Evolutionary conservation across 1,140 invertebrate genomes (phyloP).

Genomic region (Lanistes nyassanus): DNA sequence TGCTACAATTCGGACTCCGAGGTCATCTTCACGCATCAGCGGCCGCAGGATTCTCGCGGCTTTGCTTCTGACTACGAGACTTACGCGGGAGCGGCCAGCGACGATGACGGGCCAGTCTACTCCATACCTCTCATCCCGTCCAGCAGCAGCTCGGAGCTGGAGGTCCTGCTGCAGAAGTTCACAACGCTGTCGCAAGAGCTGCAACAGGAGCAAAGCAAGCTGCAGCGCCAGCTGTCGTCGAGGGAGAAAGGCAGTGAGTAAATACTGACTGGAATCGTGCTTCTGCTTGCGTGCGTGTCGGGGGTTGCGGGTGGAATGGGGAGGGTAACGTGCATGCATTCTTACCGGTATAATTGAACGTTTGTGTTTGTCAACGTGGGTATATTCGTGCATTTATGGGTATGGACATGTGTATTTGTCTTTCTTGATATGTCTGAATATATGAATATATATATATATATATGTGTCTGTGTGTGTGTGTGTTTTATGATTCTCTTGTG

Average conservation of each 20-base stretch:
- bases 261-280: too few relatives aligned
- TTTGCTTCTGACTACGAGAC: constrained; percentile 62
- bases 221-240: constrained; percentile 64
- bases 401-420: not conserved
- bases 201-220: constrained; percentile 63
- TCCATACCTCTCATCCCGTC: constrained; percentile 55
- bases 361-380: constrained; percentile 5
- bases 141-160: constrained; percentile 58
- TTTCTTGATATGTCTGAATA: not conserved
- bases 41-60: constrained; percentile 70
- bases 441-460: constrained; percentile 3
- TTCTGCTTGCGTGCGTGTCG: too few relatives aligned
- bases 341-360: not conserved
- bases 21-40: constrained; percentile 55
- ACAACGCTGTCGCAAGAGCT: constrained; percentile 67
- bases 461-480: constrained; percentile 11
- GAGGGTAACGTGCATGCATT: not conserved
- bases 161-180: constrained; percentile 78
- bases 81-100: constrained; percentile 58
- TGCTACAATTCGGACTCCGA: constrained; percentile 86
- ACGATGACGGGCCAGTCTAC: constrained; percentile 57
- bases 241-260: constrained; percentile 51
- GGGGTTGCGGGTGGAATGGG: not conserved
- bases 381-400: not conserved
- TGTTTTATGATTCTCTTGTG: not conserved